Percentiles rank a stretch among this genome's conserved stretches.
Conservation (phyloP, 2,113 vertebrate species). For the Erpornis zantholeuca region DNA sequence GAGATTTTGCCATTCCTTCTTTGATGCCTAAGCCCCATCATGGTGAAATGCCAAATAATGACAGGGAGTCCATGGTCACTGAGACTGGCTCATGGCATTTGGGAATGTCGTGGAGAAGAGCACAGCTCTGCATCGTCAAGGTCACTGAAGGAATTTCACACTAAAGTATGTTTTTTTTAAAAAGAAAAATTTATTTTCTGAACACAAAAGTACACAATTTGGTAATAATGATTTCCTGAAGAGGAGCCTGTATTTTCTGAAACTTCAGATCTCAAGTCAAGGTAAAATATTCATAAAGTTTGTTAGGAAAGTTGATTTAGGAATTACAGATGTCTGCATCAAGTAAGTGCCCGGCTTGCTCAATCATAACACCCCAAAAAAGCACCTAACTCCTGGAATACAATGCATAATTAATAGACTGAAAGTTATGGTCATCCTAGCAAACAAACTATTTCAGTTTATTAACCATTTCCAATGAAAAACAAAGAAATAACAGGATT, state of each 20-base stretch:
- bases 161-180: neutral
- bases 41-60: neutral
- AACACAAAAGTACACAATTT: neutral
- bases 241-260: neutral
- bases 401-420: neutral
- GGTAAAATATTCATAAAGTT: neutral
- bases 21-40: neutral
- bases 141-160: neutral
- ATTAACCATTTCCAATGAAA: neutral
- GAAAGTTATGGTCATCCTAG: neutral
- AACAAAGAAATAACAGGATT: neutral
- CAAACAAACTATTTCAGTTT: neutral
- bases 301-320: neutral
- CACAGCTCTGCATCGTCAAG: fast-evolving
- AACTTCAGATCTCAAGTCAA: neutral
- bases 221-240: neutral
- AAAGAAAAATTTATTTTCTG: neutral
- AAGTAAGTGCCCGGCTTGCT: neutral
- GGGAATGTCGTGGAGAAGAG: neutral
- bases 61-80: too few species aligned
- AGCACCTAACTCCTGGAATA: neutral
- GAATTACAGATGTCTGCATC: neutral
- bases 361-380: neutral
- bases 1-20: neutral
- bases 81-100: neutral